Base-by-base conservation (phyloP, 2,797 vertebrate genomes). In the Schizopygopsis pylzovi region DNA sequence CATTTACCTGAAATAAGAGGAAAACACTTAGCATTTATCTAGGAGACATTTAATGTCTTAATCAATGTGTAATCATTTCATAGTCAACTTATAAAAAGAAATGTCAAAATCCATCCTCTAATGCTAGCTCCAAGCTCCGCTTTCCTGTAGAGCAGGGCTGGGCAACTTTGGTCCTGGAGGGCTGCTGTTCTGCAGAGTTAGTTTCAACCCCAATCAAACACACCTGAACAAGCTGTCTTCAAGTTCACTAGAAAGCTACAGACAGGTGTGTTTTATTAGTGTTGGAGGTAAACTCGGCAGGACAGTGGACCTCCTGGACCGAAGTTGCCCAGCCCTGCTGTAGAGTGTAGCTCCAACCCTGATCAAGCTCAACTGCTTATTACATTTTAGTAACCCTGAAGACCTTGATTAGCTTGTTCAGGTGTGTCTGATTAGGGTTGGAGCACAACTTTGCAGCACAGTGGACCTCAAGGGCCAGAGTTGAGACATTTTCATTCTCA, bases 1-100 rank as follows among this genome's bases (percentile, higher is more conserved):
- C 98, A 0, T 99, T 99, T 82, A 99, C 98, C 98, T 99, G 88
- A 37, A 43, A 9, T 12, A 71, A 80, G 54, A 81, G 54, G 59
- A 68, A 68, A 54, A 82, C 45, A 86, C 15, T 28, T 25, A 73
- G 22, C 13, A 52, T 59, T 63, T 71, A 70, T 16, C 4, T 25
- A 72, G 43, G 28, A 18, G 41, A n/a, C 25, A 73, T 81, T 45
- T 25, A 63, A 6, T n/a, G 45, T 41, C 39, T 59, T 52, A 63
- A 47, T 80, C 7, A n/a, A 39, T 77, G 39, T 28, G 73, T 47
- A 41, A 25, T 41, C 20, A 71, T 56, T 54, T 54, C 37, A 43
- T 70, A 59, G n/a, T 71, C 80, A 25, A 70, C 28, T 15, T 70
- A 20, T 76, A 56, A 77, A 43, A 79, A 28, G 6, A 22, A 41